Evolutionary conservation across 1,140 invertebrate genomes (phyloP), one percentile per base, ranked within the genome.

Genomic region (Bombus affinis): DNA sequence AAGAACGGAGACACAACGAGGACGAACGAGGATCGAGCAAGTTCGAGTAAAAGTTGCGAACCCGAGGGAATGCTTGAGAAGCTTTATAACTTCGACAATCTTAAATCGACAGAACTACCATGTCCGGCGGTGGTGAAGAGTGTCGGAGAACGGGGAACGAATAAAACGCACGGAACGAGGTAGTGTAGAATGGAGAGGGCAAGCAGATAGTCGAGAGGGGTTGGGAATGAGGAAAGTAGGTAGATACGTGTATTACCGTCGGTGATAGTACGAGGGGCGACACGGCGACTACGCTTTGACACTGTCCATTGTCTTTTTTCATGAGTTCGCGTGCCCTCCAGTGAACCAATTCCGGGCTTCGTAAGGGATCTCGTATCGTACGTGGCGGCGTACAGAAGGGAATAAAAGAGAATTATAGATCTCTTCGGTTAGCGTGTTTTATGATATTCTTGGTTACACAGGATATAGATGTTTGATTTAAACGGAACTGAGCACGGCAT

Each of bases 11-110:
- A 57, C n/a, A 72, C 9, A 76, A 39, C 66, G 85, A 66, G 39
- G 65, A 83, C 53, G 62, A 62, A n/a, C 53, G 71, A 81, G 85
- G 86, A 68, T 44, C 83, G 62, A n/a, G 28, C 47, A 85, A 88
- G 76, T 90, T 89, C 3, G 83, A 70, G 62, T 53, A 81, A 90
- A 90, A 90, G 89, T 91, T 90, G 79, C 82, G 68, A 88, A 87
- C 90, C 89, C 90, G 79, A 70, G 90, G 90, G 90, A 91, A 89
- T 78, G 89, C 90, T 91, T 87, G 89, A 90, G 85, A 90, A 91
- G 89, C 90, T 90, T 91, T 91, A 90, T 89, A 91, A 91, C 89
- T 91, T 89, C 82, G 90, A 90, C 90, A 89, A 91, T 86, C 90
- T 91, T 91, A 91, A 91, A 90, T 91, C 90, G 90, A 86, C 89